A percentile compares a stretch with the other conserved stretches of the same genome.
Conservation (phyloP, 2,888 invertebrate genomes). For the Lysandra bellargus region DNA sequence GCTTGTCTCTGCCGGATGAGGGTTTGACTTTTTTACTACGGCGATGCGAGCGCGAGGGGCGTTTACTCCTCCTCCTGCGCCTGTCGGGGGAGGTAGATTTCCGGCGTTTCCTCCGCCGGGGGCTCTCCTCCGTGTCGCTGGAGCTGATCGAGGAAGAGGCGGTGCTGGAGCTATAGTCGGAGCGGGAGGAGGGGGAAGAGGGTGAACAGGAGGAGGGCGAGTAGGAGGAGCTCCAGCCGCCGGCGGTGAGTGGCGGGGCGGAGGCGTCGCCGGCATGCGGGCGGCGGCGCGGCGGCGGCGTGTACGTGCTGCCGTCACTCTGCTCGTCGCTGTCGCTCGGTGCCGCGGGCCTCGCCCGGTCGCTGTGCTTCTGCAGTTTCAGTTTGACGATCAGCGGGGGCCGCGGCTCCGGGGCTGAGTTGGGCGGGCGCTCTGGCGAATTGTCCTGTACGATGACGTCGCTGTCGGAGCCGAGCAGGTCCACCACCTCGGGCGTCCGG, state of each 20-base stretch:
- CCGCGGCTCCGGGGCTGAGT: constrained; percentile 38
- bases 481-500: constrained; percentile 84
- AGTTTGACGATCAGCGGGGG: constrained; percentile 45
- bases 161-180: constrained; percentile 34
- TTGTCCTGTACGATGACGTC: constrained; percentile 67
- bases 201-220: constrained; percentile 37
- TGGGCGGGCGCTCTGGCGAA: constrained; percentile 45
- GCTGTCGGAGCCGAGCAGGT: constrained; percentile 80
- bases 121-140: constrained; percentile 40
- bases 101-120: constrained; percentile 42
- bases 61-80: constrained; percentile 47
- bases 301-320: constrained; percentile 51
- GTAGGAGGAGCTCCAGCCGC: constrained; percentile 36
- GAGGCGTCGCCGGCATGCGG: constrained; percentile 39
- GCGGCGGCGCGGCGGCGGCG: constrained; percentile 45
- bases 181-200: constrained; percentile 37
- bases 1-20: constrained; percentile 45
- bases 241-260: constrained; percentile 31
- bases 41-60: constrained; percentile 46
- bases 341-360: constrained; percentile 40
- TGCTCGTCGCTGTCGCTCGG: constrained; percentile 51
- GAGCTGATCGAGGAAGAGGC: constrained; percentile 37
- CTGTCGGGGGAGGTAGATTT: constrained; percentile 42
- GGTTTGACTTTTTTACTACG: constrained; percentile 41
- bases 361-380: constrained; percentile 50